A percentile compares a stretch with the other conserved stretches of the same genome.
phyloP scores from a whole-genome alignment of 2,113 vertebrate genomes.

The Apistogramma diplotaenia region DNA sequence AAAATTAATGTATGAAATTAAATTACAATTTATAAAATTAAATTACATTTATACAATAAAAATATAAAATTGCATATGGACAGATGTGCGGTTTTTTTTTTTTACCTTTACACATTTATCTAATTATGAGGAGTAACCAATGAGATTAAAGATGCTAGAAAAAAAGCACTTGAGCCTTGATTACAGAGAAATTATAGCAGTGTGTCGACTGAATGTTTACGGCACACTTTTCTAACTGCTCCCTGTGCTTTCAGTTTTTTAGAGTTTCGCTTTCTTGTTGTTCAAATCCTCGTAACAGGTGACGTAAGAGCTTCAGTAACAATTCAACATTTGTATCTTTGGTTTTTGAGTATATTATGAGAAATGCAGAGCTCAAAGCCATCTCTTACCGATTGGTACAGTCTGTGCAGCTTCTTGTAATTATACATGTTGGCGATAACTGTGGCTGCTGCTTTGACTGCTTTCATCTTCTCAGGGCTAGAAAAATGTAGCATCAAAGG shows the following conservation, averaged over 20 bases:
- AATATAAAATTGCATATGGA: neutral
- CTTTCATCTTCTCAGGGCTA: conserved; percentile 79
- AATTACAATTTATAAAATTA: too few species aligned
- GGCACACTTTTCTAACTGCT: neutral
- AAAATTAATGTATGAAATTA: too few species aligned
- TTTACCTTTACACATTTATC: neutral
- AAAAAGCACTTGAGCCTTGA: neutral
- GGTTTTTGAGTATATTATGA: neutral
- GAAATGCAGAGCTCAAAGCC: neutral
- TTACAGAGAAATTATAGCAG: too few species aligned
- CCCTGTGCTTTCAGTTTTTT: neutral
- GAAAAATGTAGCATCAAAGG: conserved; percentile 6
- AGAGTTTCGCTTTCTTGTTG: too few species aligned
- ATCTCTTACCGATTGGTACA: conserved; percentile 81
- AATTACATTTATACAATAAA: too few species aligned
- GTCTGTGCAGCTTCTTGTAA: conserved; percentile 89
- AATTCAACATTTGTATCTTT: neutral
- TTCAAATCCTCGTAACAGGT: too few species aligned
- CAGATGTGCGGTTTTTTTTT: neutral
- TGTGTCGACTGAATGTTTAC: too few species aligned
- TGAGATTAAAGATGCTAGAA: too few species aligned
- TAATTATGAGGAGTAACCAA: neutral
- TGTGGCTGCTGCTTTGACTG: conserved; percentile 83
- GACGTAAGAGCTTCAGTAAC: too few species aligned
- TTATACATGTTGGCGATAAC: conserved; percentile 94